A percentile compares a stretch with the other conserved stretches of the same genome.
Conservation (phyloP, 1,140 invertebrate species). For the Chironomus striatipennis region DNA sequence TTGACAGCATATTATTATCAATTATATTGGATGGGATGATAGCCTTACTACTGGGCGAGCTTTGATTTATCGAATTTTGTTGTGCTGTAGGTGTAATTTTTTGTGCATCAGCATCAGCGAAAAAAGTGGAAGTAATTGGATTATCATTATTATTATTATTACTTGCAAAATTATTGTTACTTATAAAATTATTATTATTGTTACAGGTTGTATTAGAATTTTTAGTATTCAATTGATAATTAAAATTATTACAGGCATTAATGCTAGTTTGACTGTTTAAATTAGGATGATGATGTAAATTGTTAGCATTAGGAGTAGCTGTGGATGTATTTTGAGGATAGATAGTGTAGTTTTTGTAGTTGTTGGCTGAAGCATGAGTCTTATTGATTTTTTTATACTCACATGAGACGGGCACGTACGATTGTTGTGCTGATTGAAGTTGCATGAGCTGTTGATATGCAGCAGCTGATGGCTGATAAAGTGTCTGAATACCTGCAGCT, state of each 20-base stretch:
- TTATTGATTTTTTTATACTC: slow-evolving; percentile 48
- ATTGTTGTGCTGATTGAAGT: slow-evolving; percentile 59
- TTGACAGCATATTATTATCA: not conserved
- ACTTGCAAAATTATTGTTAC: not conserved
- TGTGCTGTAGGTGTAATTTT: slow-evolving; percentile 17
- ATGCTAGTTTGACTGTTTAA: not conserved
- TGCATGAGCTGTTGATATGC: slow-evolving; percentile 89
- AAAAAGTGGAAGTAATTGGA: not conserved
- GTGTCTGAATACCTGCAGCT: slow-evolving; percentile 62
- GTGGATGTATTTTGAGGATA: slow-evolving; percentile 19
- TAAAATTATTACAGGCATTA: slow-evolving; percentile 10
- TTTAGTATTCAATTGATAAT: not conserved
- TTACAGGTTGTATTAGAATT: slow-evolving; percentile 11
- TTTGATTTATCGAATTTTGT: slow-evolving; percentile 21
- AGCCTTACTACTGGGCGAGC: slow-evolving; percentile 17
- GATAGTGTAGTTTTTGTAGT: slow-evolving; percentile 32
- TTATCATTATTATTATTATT: not conserved
- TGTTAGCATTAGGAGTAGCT: slow-evolving; percentile 18
- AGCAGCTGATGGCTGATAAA: slow-evolving; percentile 72
- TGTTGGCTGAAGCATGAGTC: slow-evolving; percentile 44
- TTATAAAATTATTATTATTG: slow-evolving; percentile 16
- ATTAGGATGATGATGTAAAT: slow-evolving; percentile 21
- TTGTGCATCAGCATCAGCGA: slow-evolving; percentile 21
- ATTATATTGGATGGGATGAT: slow-evolving; percentile 21
- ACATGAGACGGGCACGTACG: slow-evolving; percentile 79